These are phyloP conservation scores for Heliornis fulica DNA, from an alignment of 2,113 vertebrate species.

Conservation along the genomic window DNA sequence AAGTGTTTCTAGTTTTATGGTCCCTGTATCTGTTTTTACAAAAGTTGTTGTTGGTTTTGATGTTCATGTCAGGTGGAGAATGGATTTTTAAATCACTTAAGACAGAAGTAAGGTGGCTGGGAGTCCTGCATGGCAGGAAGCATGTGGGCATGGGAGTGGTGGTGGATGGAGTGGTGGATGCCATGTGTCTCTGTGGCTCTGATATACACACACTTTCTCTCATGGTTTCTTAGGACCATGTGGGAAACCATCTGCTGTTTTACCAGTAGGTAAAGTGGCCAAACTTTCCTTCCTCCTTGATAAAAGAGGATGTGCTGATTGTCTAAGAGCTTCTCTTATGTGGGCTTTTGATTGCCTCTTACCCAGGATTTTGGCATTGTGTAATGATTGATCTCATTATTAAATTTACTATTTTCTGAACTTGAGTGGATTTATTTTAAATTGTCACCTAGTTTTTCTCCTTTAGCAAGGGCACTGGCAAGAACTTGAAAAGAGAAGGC, in stretches of 20 bases:
- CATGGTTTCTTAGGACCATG: neutral
- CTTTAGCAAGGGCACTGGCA: neutral
- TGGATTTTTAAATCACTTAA: neutral
- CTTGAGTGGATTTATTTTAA: neutral
- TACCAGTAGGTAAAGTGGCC: neutral
- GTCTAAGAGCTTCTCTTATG: neutral
- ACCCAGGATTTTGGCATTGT: neutral
- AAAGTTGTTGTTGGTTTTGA: neutral
- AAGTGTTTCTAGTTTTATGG: neutral
- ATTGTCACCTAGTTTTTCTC: neutral
- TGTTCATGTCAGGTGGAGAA: neutral
- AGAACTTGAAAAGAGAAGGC: neutral
- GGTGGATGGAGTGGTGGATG: accelerated
- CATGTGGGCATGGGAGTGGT: accelerated
- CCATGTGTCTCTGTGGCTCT: neutral
- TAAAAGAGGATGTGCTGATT: neutral
- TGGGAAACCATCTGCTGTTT: neutral
- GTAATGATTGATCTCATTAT: neutral
- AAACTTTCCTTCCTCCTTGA: neutral
- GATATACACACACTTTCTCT: neutral
- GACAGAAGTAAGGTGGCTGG: neutral
- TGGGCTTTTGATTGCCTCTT: neutral
- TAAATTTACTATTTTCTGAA: neutral
- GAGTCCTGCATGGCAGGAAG: neutral
- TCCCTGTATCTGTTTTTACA: neutral